phyloP scores from a whole-genome alignment of 2,113 vertebrate genomes.

The Bothrops jararaca region DNA sequence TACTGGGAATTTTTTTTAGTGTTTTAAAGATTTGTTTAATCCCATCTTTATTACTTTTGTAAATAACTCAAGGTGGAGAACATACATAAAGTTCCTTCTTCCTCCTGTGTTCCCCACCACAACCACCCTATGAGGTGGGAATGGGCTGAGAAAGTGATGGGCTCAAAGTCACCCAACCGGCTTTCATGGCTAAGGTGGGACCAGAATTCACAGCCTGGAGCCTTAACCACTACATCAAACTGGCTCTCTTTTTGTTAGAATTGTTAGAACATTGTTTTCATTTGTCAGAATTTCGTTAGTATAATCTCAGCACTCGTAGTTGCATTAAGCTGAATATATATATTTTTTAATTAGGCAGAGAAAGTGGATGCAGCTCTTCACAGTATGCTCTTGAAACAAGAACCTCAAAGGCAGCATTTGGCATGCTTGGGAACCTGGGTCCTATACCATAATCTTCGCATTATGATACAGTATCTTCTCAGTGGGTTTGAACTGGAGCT shows the following conservation, averaged over 20 bases:
- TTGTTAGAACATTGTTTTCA: neutral
- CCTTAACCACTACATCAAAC: neutral
- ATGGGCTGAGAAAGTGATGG: neutral
- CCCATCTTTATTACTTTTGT: neutral
- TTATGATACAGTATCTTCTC: conserved; percentile 98
- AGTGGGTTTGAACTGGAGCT: conserved; percentile 98
- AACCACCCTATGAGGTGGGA: neutral
- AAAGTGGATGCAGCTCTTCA: conserved; percentile 97
- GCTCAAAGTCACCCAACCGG: neutral
- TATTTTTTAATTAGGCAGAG: conserved; percentile 79
- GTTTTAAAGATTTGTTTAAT: neutral
- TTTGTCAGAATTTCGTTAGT: neutral
- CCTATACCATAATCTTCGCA: conserved; percentile 95
- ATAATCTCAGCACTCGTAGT: neutral
- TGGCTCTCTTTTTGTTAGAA: neutral
- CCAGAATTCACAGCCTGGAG: neutral
- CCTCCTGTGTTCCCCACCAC: neutral
- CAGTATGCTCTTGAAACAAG: conserved; percentile 93
- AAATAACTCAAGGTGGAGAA: neutral
- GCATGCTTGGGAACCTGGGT: conserved; percentile 98
- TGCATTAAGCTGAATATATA: neutral
- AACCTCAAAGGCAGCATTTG: conserved; percentile 94
- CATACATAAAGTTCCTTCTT: neutral
- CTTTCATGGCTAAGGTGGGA: neutral
- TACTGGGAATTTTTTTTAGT: neutral